These are phyloP conservation scores for Dynastes grantii DNA, from an alignment of 2,888 invertebrate genomes.

Conservation along the genomic window DNA sequence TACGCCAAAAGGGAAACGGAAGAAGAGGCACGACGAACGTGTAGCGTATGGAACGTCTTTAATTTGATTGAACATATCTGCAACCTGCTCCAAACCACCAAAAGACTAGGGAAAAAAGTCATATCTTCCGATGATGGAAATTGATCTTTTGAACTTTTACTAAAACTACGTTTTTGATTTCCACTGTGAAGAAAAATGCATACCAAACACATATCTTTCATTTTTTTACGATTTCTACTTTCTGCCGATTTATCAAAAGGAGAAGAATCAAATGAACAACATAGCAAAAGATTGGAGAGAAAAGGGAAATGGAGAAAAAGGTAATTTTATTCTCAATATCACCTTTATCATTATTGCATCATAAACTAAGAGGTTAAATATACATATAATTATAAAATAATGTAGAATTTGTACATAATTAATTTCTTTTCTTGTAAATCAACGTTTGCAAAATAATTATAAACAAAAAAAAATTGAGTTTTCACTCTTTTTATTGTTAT, in stretches of 20 bases:
- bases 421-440: constrained; percentile 7
- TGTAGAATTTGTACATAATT: constrained; percentile 5
- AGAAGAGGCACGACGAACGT: neutral
- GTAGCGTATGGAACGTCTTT: neutral
- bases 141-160: neutral
- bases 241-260: neutral
- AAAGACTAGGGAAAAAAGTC: constrained; percentile 34
- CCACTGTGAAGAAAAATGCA: neutral
- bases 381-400: constrained; percentile 7
- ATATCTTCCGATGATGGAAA: constrained; percentile 24
- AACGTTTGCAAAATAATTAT: neutral
- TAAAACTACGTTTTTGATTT: no score
- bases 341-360: constrained; percentile 14
- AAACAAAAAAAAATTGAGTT: neutral
- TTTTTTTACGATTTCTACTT: constrained; percentile 16
- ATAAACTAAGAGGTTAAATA: neutral
- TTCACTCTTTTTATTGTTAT: no score
- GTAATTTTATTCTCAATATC: constrained; percentile 7
- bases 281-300: neutral
- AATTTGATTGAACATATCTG: constrained; percentile 37
- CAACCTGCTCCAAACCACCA: constrained; percentile 12
- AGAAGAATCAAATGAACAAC: constrained; percentile 4
- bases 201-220: constrained; percentile 20
- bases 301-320: constrained; percentile 4
- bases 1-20: constrained; percentile 8